Evolutionary conservation across 2,113 vertebrate genomes (phyloP).

Genomic region (Dasyornis broadbenti): DNA sequence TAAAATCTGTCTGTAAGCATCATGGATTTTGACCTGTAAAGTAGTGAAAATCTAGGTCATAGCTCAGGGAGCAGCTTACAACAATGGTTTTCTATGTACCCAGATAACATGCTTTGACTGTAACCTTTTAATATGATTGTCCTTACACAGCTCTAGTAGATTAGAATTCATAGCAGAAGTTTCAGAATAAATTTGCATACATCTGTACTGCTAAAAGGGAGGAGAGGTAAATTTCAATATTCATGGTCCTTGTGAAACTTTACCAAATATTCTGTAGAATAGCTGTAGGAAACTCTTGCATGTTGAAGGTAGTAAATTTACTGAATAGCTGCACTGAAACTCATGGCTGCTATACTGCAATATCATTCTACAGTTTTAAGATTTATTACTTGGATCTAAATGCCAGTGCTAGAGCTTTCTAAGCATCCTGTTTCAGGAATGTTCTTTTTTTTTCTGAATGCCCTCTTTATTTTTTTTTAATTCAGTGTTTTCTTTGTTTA

Average conservation of each 20-base stretch:
- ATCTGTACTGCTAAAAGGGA: background rate
- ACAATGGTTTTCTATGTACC: background rate
- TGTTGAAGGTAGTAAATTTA: background rate
- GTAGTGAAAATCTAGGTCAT: background rate
- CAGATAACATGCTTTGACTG: background rate
- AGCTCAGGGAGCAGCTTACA: background rate
- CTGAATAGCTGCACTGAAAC: background rate
- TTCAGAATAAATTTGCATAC: background rate
- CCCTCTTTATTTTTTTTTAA: background rate
- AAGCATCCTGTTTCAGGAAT: background rate
- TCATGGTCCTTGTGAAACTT: background rate
- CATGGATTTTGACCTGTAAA: background rate
- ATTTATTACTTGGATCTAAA: background rate
- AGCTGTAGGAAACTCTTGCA: background rate
- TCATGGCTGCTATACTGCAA: background rate
- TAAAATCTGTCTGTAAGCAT: background rate
- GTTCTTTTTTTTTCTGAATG: background rate
- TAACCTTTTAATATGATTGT: background rate
- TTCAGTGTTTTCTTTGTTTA: constrained; percentile 14
- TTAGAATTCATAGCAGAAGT: background rate
- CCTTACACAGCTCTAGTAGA: background rate
- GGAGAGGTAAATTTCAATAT: background rate
- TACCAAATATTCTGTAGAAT: background rate
- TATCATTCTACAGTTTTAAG: background rate
- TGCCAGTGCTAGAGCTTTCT: background rate